Conservation (phyloP, 1,140 invertebrate genomes). For the Drosophila parabipectinata region DNA sequence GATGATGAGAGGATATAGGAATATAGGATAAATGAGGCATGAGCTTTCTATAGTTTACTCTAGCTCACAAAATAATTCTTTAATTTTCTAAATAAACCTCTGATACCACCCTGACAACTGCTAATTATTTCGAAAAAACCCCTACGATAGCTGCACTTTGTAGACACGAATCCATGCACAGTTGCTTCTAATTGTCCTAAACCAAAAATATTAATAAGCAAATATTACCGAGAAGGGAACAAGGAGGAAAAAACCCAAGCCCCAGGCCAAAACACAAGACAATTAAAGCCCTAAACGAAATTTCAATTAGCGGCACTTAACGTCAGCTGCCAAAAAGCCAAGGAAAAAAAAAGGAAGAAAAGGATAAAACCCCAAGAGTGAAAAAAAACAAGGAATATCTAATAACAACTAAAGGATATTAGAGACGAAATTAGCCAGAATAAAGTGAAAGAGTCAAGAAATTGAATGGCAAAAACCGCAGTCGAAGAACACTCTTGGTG, state of each 20-base stretch:
- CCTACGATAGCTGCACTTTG: neutral
- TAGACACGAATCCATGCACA: conserved; percentile 12
- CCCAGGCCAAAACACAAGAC: conserved; percentile 22
- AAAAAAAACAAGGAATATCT: conserved; percentile 50
- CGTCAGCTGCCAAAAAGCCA: conserved; percentile 67
- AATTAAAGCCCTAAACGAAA: conserved; percentile 74
- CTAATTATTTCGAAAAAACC: neutral
- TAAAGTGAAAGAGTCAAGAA: conserved; percentile 34
- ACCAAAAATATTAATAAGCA: conserved; percentile 38
- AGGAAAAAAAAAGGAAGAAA: conserved; percentile 35
- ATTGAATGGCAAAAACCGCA: conserved; percentile 58
- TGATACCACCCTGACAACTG: neutral
- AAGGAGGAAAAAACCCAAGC: conserved; percentile 1
- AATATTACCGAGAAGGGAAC: conserved; percentile 18
- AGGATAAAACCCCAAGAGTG: conserved; percentile 5
- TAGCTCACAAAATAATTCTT: no score
- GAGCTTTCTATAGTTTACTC: no score
- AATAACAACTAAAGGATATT: conserved; percentile 79
- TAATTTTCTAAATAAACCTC: neutral
- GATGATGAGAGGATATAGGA: no score
- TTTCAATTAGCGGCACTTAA: conserved; percentile 81
- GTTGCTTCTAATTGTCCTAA: conserved; percentile 42
- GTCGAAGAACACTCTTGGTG: conserved; percentile 8
- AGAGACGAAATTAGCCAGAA: conserved; percentile 63
- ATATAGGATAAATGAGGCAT: no score